These are phyloP conservation scores for Stictocephala bisonia DNA, from an alignment of 2,888 invertebrate genomes.

Conservation along the genomic window DNA sequence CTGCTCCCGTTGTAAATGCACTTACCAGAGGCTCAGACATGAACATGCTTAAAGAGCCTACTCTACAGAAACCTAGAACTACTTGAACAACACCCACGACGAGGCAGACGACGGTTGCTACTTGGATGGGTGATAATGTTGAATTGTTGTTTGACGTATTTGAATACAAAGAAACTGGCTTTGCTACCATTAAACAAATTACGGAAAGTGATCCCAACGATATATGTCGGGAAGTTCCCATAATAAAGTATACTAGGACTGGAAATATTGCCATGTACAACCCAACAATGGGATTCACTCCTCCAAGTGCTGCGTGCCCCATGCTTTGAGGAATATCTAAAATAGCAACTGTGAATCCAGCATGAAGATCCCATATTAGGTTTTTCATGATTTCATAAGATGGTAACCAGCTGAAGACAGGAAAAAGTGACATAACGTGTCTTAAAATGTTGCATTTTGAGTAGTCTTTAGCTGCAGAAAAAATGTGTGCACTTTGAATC, in stretches of 20 bases:
- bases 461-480: background rate
- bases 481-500: background rate
- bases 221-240: conserved; percentile 16
- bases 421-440: background rate
- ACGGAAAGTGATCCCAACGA: conserved; percentile 10
- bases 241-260: background rate
- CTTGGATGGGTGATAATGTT: background rate
- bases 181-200: conserved; percentile 5
- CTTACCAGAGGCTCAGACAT: background rate
- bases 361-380: background rate
- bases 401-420: background rate
- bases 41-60: background rate
- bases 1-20: conserved; percentile 11
- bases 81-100: background rate
- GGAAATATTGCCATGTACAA: conserved; percentile 12
- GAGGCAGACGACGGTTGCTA: background rate
- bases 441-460: background rate
- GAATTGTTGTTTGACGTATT: no score
- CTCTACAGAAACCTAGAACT: background rate
- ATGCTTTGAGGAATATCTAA: conserved; percentile 8
- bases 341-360: conserved; percentile 9
- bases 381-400: background rate
- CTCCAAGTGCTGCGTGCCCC: background rate
- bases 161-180: background rate
- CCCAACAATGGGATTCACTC: background rate